A percentile compares a stretch with the other conserved stretches of the same genome.
phyloP scores from a whole-genome alignment of 92 coral and sea anemone species.

The Virgularia gustaviana region DNA sequence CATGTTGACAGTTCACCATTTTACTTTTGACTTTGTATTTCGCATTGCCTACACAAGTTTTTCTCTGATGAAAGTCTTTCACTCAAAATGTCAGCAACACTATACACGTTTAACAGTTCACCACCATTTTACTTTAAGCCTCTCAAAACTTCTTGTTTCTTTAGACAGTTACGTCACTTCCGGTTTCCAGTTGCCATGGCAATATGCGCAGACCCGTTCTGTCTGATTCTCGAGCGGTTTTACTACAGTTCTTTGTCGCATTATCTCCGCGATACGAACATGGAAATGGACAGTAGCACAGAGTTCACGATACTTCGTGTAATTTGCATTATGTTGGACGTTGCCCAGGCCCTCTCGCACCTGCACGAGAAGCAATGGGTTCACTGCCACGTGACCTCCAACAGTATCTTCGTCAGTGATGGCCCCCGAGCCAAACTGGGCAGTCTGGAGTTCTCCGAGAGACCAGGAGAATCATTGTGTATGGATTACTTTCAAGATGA shows the following conservation, averaged over 20 bases:
- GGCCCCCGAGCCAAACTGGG: conserved; percentile 37
- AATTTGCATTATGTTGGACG: conserved; percentile 54
- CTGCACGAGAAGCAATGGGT: conserved; percentile 59
- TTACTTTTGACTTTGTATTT: too few species aligned
- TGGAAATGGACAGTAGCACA: conserved; percentile 33
- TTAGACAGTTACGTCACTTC: conserved; percentile 76
- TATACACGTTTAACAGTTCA: too few species aligned
- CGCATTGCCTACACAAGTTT: too few species aligned
- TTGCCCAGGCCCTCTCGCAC: conserved; percentile 70
- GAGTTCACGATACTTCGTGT: conserved; percentile 47
- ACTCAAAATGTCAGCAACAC: too few species aligned
- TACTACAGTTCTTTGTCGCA: conserved; percentile 58
- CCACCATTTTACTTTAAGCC: too few species aligned
- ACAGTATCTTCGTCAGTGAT: conserved; percentile 49
- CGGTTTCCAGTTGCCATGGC: conserved; percentile 74
- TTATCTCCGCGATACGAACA: conserved; percentile 61
- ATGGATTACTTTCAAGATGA: conserved; percentile 29
- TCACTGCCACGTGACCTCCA: conserved; percentile 76
- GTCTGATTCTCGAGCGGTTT: conserved; percentile 71
- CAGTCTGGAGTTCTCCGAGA: conserved; percentile 29
- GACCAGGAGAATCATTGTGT: conserved; percentile 12
- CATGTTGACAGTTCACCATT: too few species aligned
- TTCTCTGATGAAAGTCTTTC: too few species aligned
- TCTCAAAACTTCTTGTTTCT: too few species aligned
- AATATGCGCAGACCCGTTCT: conserved; percentile 62